A percentile compares a stretch with the other conserved stretches of the same genome.
Evolutionary conservation across 2,113 vertebrate species (phyloP).

Genomic region (Seriola rivoliana): DNA sequence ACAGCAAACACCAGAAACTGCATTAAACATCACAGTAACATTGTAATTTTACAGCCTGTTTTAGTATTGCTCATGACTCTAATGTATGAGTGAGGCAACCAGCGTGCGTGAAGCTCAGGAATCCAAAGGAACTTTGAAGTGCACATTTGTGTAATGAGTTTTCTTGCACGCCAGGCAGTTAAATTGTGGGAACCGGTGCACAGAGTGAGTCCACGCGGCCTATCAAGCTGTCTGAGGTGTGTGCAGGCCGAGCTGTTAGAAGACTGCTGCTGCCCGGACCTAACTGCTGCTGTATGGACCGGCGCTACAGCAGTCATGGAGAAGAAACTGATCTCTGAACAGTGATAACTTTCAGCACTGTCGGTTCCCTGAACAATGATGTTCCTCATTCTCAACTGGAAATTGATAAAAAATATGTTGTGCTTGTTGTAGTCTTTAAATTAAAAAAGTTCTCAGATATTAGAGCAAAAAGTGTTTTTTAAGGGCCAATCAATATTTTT

Average conservation of each 20-base stretch:
- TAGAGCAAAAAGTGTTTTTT: not conserved
- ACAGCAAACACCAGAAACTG: constrained; percentile 74
- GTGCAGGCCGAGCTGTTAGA: constrained; percentile 43
- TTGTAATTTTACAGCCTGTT: constrained; percentile 81
- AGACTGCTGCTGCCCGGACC: constrained; percentile 36
- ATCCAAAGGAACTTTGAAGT: constrained; percentile 81
- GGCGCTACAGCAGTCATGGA: constrained; percentile 27
- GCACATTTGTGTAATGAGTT: constrained; percentile 70
- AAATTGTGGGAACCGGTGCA: constrained; percentile 74
- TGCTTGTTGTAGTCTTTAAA: not conserved
- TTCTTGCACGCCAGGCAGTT: constrained; percentile 72
- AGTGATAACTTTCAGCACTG: constrained; percentile 36
- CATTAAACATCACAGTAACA: constrained; percentile 76
- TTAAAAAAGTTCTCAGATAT: not conserved
- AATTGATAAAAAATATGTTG: constrained; percentile 20
- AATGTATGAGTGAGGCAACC: constrained; percentile 80
- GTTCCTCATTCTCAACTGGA: constrained; percentile 17
- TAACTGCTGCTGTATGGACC: constrained; percentile 22
- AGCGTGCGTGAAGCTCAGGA: constrained; percentile 55
- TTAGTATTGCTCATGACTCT: constrained; percentile 79
- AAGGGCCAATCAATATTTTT: not conserved
- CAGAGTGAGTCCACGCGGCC: constrained; percentile 50
- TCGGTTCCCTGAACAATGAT: constrained; percentile 28
- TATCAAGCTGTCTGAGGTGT: constrained; percentile 66
- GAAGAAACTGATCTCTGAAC: constrained; percentile 41